Conservation (phyloP, 2,888 invertebrate species). For the Hemicrepidius hirtus region DNA sequence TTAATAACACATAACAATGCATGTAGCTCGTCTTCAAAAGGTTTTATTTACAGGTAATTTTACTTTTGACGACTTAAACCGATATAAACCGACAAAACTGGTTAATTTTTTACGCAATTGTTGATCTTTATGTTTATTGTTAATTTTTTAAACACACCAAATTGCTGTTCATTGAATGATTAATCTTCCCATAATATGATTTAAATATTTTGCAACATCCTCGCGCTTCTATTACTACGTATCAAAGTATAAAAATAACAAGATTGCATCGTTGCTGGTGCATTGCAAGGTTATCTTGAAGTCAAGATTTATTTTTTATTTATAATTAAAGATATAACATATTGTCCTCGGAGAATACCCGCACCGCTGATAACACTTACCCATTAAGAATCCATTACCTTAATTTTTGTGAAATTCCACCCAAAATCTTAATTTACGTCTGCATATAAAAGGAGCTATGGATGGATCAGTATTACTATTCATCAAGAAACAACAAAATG, state of each 20-base stretch:
- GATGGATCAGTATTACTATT: not conserved
- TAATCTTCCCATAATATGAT: not conserved
- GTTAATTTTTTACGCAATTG: constrained; percentile 19
- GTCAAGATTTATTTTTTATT: constrained; percentile 27
- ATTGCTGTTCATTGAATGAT: not conserved
- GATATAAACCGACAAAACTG: constrained; percentile 61
- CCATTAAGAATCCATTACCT: constrained; percentile 34
- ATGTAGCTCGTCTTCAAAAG: not conserved
- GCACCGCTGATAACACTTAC: constrained; percentile 10
- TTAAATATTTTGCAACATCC: not conserved
- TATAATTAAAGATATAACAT: constrained; percentile 1
- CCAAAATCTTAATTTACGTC: constrained; percentile 20
- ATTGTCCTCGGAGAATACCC: not conserved
- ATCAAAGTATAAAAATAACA: constrained; percentile 20
- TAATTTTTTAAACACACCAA: constrained; percentile 7
- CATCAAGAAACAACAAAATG: constrained; percentile 5
- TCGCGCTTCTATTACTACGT: constrained; percentile 6
- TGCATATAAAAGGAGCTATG: constrained; percentile 7
- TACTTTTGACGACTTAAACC: constrained; percentile 34
- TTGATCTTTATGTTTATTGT: constrained; percentile 1
- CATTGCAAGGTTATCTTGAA: constrained; percentile 31
- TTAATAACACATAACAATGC: constrained; percentile 23
- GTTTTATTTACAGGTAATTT: constrained; percentile 50
- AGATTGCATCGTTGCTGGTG: constrained; percentile 14
- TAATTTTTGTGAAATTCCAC: constrained; percentile 22